Base-by-base conservation (phyloP, 1,140 invertebrate species). In the Lethocerus indicus region DNA sequence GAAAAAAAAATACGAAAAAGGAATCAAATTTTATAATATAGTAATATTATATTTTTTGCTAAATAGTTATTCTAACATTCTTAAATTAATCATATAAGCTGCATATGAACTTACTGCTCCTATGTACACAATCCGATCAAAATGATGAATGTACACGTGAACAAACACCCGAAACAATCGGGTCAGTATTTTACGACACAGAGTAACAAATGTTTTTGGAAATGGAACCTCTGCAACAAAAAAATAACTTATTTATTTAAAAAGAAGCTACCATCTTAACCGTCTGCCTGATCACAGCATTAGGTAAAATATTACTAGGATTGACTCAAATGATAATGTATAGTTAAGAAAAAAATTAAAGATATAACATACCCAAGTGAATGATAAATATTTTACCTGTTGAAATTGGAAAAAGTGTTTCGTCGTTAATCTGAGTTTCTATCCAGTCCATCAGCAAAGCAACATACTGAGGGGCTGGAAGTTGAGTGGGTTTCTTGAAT, bases 111-210 rank as follows among this genome's bases (percentile, higher is more conserved):
- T 81, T 74, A 91, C 87, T 29, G 89, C 89, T 61, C 86, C 85
- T 58, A 93, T 83, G 23, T 80, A 74, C 26, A 88, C 78, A 53
- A 94, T 75, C 60, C 86, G 74, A 63, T 94, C 89, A 71, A 94
- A 94, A 67, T 95, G 90, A 67, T 95, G 90, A 55, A 95, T 93
- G 62, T 94, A 95, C n/a, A 94, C 87, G 67, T 94, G 90, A 1
- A 94, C 90, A 70, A 94, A 94, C 1, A 94, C 88, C 58, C 90
- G 69, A 63, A 91, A 94, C n/a, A 94, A 66, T 49, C 90, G 69
- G 0, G 88, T 90, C 39, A 94, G 65, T 54, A 94, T 91, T 68
- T 94, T 94, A 59, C 86, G 81, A 60, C 87, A 89, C 2, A 83
- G 68, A 13, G 72, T 66, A 35, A 68, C 51, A 67, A 92, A 95